Percentiles rank a stretch among this genome's conserved stretches.
Evolutionary conservation across 2,113 vertebrate genomes (phyloP).

Genomic region (Pampusana beccarii): DNA sequence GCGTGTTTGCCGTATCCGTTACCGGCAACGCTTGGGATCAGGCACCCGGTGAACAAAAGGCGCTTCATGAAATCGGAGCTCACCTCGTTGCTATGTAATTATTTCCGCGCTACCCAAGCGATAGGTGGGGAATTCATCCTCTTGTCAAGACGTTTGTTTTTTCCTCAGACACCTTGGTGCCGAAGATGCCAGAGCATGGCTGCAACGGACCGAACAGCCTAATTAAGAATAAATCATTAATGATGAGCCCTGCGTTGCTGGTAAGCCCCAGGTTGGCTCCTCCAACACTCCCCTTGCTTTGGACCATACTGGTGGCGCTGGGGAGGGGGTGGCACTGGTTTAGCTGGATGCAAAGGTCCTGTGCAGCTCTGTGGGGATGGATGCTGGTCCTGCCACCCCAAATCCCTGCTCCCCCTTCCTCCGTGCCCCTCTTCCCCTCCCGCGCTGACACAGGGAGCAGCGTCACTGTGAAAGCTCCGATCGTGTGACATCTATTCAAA

Average conservation of each 20-base stretch:
- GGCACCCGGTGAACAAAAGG: neutral
- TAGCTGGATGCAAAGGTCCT: rapidly evolving
- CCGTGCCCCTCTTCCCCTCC: neutral
- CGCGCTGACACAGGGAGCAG: neutral
- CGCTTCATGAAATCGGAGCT: rapidly evolving
- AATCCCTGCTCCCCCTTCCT: neutral
- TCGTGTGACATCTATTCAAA: neutral
- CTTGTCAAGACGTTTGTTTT: rapidly evolving
- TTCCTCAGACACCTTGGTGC: neutral
- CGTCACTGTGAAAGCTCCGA: rapidly evolving
- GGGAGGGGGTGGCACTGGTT: neutral
- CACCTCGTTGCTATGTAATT: neutral
- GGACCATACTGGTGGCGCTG: rapidly evolving
- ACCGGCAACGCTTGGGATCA: neutral
- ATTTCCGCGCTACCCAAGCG: neutral
- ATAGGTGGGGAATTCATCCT: neutral
- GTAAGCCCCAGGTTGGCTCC: neutral
- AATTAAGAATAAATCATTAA: conserved; percentile 8
- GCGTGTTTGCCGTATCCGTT: neutral
- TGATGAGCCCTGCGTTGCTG: neutral
- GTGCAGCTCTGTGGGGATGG: rapidly evolving
- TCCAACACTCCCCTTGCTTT: neutral
- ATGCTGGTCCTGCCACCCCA: rapidly evolving
- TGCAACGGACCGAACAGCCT: neutral
- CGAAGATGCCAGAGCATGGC: neutral